Base-by-base conservation (phyloP, 2,888 invertebrate species). In the Caenorhabditis auriculariae region DNA sequence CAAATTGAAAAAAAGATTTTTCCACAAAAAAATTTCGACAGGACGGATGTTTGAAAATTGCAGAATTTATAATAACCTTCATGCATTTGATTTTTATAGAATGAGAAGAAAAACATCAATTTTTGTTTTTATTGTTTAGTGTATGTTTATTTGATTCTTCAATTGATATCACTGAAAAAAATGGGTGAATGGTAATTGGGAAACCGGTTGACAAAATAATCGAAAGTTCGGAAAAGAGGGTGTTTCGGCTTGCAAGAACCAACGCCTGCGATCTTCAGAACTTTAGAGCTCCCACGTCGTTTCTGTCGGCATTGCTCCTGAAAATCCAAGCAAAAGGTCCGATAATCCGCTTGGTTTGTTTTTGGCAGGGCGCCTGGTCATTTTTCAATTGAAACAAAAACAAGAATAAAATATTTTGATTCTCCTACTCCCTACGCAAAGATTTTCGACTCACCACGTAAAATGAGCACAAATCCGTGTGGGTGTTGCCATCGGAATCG, bases 401-500 rank as follows among this genome's bases (percentile, higher is more conserved):
- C n/a, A n/a, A n/a, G n/a, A n/a, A n/a, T n/a, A n/a, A n/a, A n/a
- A n/a, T n/a, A n/a, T n/a, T n/a, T n/a, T n/a, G n/a, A n/a, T n/a
- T n/a, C n/a, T n/a, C n/a, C n/a, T n/a, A n/a, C n/a, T n/a, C n/a
- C n/a, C n/a, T n/a, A n/a, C n/a, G 35, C n/a, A 9, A 12, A 12
- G 6, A 26, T 23, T 21, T 7, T 21, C 26, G 15, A 52, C 57
- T 60, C 17, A 65, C 64, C 42, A 56, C 58, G 53, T 69, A 69
- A 51, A 69, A 69, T 2, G 69, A 69, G 53, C 69, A 69, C 29
- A 69, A 56, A 37, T 66, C 69, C 19, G 56, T 54, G 28, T 69
- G 69, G 0, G 69, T 69, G 2, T 26, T 44, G 12, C 62, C 64
- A 28, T 66, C 58, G 19, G 66, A 60, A 49, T 69, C 69, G 35